Evolutionary conservation across 2,888 invertebrate species (phyloP).

Genomic region (Torymus aiolomorphi): DNA sequence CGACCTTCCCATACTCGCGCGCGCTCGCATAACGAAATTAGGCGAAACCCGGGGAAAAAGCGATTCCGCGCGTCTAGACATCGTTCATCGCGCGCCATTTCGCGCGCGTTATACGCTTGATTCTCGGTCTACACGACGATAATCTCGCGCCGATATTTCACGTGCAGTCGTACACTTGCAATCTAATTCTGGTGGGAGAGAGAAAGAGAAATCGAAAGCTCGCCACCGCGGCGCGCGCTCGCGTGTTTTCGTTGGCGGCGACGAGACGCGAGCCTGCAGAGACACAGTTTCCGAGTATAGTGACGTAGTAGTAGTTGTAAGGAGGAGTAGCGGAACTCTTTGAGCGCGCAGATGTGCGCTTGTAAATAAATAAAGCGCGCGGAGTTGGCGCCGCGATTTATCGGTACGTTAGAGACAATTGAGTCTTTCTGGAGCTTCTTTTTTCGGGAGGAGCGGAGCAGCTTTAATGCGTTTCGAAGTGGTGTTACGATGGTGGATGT

Average conservation of each 20-base stretch:
- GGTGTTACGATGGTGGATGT: too few species aligned
- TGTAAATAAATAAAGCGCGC: neutral
- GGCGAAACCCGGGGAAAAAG: neutral
- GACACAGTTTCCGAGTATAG: too few species aligned
- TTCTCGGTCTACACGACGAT: neutral
- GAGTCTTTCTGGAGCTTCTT: too few species aligned
- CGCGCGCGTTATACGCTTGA: constrained; percentile 20
- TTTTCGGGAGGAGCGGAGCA: neutral
- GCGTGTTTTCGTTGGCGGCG: constrained; percentile 16
- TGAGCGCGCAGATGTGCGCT: too few species aligned
- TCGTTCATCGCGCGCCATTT: constrained; percentile 29
- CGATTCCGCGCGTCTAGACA: constrained; percentile 30
- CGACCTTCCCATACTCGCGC: too few species aligned
- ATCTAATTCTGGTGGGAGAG: constrained; percentile 17
- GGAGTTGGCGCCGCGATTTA: neutral
- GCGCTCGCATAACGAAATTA: constrained; percentile 10
- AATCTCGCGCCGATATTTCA: constrained; percentile 10
- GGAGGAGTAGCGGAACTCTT: too few species aligned
- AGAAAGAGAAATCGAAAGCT: constrained; percentile 12
- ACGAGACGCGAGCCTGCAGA: too few species aligned
- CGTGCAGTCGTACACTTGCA: neutral
- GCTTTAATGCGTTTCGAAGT: too few species aligned
- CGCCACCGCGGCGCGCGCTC: too few species aligned
- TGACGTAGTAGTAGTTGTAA: too few species aligned
- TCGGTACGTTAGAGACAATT: too few species aligned